phyloP scores from a whole-genome alignment of 64 coral and sea anemone species.

The Dendrophyllia cribrosa region DNA sequence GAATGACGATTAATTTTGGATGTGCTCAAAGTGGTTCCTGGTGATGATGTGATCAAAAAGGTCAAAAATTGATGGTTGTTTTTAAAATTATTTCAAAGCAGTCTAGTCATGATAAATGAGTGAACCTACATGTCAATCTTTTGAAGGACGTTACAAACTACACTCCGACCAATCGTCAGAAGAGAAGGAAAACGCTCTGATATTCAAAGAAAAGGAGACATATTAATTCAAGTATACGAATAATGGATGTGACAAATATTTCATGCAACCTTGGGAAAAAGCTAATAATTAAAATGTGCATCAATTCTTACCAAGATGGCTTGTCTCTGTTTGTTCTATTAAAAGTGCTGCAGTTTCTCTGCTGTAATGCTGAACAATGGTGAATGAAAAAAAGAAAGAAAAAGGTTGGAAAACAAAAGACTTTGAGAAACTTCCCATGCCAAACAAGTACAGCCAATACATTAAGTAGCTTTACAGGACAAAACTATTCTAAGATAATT shows the following conservation, averaged over 20 bases:
- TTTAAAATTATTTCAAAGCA: too few relatives aligned
- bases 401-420: neutral
- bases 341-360: constrained; percentile 81
- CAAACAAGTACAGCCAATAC: too few relatives aligned
- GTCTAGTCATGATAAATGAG: neutral
- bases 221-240: too few relatives aligned
- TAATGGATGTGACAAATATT: too few relatives aligned
- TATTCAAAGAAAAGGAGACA: neutral
- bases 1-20: too few relatives aligned
- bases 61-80: too few relatives aligned
- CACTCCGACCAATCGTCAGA: constrained; percentile 82
- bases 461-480: too few relatives aligned
- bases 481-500: too few relatives aligned
- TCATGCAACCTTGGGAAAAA: too few relatives aligned
- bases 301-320: constrained; percentile 66
- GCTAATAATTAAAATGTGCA: neutral
- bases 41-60: too few relatives aligned
- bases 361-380: constrained; percentile 23
- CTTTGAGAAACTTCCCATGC: too few relatives aligned
- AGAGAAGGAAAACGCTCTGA: constrained; percentile 77
- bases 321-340: constrained; percentile 76
- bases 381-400: constrained; percentile 8
- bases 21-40: too few relatives aligned
- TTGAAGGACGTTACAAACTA: constrained; percentile 79
- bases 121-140: constrained; percentile 76